Percentiles rank a stretch among this genome's conserved stretches.
Evolutionary conservation across 2,888 invertebrate genomes (phyloP).

Genomic region (Rhogogaster chlorosoma): DNA sequence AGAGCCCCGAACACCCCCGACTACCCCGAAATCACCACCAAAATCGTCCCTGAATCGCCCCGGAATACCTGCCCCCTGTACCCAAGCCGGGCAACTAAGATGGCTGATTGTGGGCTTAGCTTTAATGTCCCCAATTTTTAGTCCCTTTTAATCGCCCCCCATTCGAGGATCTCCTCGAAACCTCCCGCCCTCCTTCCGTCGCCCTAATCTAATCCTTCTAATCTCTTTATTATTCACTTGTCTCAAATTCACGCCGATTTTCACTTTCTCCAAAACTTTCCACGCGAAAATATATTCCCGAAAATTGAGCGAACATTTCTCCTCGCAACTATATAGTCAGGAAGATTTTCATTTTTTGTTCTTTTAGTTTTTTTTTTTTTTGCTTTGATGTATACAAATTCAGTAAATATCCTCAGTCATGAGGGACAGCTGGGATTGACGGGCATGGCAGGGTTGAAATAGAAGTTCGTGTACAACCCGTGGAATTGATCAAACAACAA

Average conservation of each 20-base stretch:
- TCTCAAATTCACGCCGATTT: slow-evolving; percentile 39
- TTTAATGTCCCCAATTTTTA: slow-evolving; percentile 50
- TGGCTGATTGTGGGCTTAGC: slow-evolving; percentile 52
- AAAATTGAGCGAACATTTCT: neutral
- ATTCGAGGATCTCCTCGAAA: slow-evolving; percentile 36
- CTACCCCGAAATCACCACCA: slow-evolving; percentile 44
- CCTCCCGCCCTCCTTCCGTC: neutral
- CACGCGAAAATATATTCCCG: neutral
- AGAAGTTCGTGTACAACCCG: slow-evolving; percentile 29
- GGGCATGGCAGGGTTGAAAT: slow-evolving; percentile 2
- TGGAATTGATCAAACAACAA: slow-evolving; percentile 45
- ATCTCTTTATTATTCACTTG: slow-evolving; percentile 51
- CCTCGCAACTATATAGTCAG: neutral
- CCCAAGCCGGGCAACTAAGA: slow-evolving; percentile 46
- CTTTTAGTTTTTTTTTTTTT: neutral
- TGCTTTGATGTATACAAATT: neutral
- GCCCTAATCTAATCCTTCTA: slow-evolving; percentile 46
- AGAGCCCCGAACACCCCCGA: slow-evolving; percentile 38
- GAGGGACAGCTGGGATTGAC: neutral
- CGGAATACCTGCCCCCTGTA: slow-evolving; percentile 42
- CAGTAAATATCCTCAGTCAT: slow-evolving; percentile 6
- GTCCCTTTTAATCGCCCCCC: slow-evolving; percentile 50
- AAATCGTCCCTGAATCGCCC: slow-evolving; percentile 28
- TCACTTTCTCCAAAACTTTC: slow-evolving; percentile 36
- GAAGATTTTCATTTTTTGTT: neutral